These are phyloP conservation scores for Eubasilissa regina DNA, from an alignment of 1,140 invertebrate species.

Conservation along the genomic window DNA sequence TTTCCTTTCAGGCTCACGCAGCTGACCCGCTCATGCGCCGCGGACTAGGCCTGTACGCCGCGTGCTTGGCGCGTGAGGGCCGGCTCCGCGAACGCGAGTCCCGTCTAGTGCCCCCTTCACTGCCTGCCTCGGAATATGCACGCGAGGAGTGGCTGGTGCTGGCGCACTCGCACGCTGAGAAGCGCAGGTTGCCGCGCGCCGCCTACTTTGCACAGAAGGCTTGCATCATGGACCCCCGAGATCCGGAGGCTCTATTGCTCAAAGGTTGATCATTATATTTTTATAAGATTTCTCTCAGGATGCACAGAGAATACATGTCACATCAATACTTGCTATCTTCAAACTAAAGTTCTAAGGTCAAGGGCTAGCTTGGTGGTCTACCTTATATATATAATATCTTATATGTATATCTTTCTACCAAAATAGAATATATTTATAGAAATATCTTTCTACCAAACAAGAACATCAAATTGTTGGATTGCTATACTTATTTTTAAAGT, in stretches of 20 bases:
- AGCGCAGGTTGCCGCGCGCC: constrained; percentile 57
- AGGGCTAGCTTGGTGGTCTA: too few species aligned
- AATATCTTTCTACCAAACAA: too few species aligned
- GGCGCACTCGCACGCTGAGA: constrained; percentile 53
- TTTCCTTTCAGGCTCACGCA: constrained; percentile 49
- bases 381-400: too few species aligned
- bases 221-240: constrained; percentile 64
- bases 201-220: constrained; percentile 68
- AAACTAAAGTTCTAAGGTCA: neutral
- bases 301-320: neutral
- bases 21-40: constrained; percentile 50
- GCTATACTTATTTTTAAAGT: too few species aligned
- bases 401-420: too few species aligned
- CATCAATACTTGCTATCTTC: too few species aligned
- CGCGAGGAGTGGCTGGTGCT: constrained; percentile 54
- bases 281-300: too few species aligned
- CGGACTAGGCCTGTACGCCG: constrained; percentile 54
- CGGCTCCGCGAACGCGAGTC: constrained; percentile 46
- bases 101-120: constrained; percentile 37
- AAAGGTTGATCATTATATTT: constrained; percentile 68
- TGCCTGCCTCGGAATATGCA: constrained; percentile 48
- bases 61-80: constrained; percentile 53
- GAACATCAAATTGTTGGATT: too few species aligned
- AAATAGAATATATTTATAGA: too few species aligned
- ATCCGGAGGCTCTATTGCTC: constrained; percentile 81